Evolutionary conservation across 1,140 invertebrate species (phyloP), one percentile per base, ranked within the genome.

Genomic region (Neodiprion virginianus): DNA sequence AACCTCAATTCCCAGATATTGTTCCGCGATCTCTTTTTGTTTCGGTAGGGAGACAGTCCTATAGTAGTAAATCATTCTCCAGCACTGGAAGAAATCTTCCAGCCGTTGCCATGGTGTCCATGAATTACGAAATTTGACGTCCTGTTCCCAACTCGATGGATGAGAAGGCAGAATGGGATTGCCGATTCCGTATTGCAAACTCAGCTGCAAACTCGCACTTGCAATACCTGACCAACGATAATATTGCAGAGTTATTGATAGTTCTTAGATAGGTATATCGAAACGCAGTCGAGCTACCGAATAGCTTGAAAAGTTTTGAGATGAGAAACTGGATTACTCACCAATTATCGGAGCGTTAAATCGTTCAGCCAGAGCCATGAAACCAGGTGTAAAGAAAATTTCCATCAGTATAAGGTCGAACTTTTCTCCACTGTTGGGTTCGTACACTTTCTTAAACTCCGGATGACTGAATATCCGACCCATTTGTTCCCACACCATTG

Each of bases 351-450:
- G 72, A 8, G 23, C 72, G 53, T 73, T n/a, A 49, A 48, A 67
- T 12, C 28, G 12, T 9, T 73, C 53, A 21, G 40, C 72, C 7
- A 69, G 40, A 8, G 12, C 17, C 7, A 69, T 17, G 65, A 67
- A 73, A n/a, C 72, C 66, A 12, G 66, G 23, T 7, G 21, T 61
- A 49, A 73, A 73, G 47, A 73, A 73, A 17, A 23, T 69, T 23
- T 17, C 48, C 12, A 67, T 67, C 11, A 73, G 14, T 7, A 73
- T 68, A 7, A 73, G 65, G 65, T 73, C 53, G 8, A 73, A 73
- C 17, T 68, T 40, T 21, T 69, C n/a, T 40, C 28, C 28, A 53
- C 14, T 40, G 28, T 40, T 40, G 28, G 28, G 28, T 40, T 40
- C 28, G 28, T 40, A 40, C 28, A 40, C 28, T 40, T 40, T 40